Conservation (phyloP, 2,888 invertebrate species). For the Nebria brevicollis region DNA sequence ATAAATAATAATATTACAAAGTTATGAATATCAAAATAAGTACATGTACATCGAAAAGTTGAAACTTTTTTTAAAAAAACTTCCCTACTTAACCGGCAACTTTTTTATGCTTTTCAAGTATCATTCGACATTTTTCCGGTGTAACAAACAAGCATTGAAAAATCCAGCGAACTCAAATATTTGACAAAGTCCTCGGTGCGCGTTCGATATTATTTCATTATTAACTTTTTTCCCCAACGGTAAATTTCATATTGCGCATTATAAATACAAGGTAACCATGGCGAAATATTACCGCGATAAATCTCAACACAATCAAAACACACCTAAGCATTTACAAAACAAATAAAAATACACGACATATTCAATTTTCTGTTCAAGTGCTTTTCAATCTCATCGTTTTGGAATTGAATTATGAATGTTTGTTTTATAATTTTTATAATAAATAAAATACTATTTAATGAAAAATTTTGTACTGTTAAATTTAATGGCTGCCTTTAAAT, state of each 20-base stretch:
- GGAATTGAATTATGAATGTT: not conserved
- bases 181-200: not conserved
- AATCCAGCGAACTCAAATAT: not conserved
- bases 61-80: not conserved
- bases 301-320: not conserved
- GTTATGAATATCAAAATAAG: too few relatives aligned
- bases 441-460: too few relatives aligned
- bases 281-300: not conserved
- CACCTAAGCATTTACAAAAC: not conserved
- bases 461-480: too few relatives aligned
- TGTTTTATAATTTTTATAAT: not conserved
- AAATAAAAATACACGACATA: not conserved
- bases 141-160: not conserved
- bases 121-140: not conserved
- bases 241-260: not conserved
- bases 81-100: not conserved
- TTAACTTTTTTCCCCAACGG: not conserved
- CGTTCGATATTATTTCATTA: not conserved
- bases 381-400: not conserved
- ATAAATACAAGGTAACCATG: not conserved
- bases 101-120: not conserved
- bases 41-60: too few relatives aligned
- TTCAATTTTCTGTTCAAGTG: not conserved
- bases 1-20: too few relatives aligned
- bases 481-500: too few relatives aligned